Conservation (phyloP, 2,797 vertebrate species). For the Nannoperca obscura region DNA sequence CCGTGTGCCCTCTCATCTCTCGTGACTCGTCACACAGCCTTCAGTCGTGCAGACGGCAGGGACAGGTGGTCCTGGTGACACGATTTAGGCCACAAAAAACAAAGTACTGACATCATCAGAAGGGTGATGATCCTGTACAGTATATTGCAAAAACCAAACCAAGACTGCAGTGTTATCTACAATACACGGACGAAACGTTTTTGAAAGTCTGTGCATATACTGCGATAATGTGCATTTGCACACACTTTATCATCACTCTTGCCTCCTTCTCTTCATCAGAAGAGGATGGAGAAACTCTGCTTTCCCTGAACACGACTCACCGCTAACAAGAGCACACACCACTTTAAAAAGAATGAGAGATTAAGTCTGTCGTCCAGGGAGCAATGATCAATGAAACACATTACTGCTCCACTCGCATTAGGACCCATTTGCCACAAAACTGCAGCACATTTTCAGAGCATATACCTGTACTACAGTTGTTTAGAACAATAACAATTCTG, state of each 20-base stretch:
- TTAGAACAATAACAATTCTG: not conserved
- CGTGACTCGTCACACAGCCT: not conserved
- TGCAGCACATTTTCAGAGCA: not conserved
- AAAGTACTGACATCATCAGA: not conserved
- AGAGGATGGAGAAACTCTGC: not conserved
- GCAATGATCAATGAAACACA: conserved; percentile 40
- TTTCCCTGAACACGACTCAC: conserved; percentile 7
- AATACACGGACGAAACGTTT: not conserved
- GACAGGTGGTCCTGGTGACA: conserved; percentile 8
- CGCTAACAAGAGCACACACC: not conserved
- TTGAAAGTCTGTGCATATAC: not conserved
- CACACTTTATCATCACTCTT: too few relatives aligned
- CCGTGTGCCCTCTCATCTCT: not conserved
- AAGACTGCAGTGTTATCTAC: not conserved
- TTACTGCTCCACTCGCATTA: not conserved
- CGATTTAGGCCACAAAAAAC: not conserved
- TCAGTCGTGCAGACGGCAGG: not conserved
- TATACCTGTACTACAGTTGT: not conserved
- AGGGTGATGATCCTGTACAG: too few relatives aligned
- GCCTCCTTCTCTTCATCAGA: conserved; percentile 14
- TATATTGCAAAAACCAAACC: not conserved
- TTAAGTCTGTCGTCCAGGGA: conserved; percentile 11
- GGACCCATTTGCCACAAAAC: not conserved
- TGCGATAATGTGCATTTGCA: not conserved
- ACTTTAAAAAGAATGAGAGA: conserved; percentile 24